These are phyloP conservation scores for Porites evermanni DNA, from an alignment of 92 coral and sea anemone genomes.

Conservation along the genomic window DNA sequence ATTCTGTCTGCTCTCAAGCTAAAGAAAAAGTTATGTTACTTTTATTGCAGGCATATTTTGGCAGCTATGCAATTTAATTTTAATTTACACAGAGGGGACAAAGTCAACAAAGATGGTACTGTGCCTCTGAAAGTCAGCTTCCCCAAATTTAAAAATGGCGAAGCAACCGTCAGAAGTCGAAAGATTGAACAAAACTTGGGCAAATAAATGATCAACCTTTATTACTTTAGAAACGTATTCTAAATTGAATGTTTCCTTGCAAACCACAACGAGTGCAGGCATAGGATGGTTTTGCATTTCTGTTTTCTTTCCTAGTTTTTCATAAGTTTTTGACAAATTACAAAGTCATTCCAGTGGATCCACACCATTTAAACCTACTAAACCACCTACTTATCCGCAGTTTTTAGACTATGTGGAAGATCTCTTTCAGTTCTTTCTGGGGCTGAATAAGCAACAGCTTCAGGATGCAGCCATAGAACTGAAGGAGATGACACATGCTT, in stretches of 20 bases:
- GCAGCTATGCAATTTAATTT: conserved; percentile 44
- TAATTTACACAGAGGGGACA: conserved; percentile 29
- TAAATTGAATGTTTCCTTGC: too few species aligned
- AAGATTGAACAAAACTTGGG: conserved; percentile 43
- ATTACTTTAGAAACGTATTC: too few species aligned
- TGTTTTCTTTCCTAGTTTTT: too few species aligned
- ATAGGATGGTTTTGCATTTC: too few species aligned
- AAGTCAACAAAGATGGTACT: conserved; percentile 26
- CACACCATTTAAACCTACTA: too few species aligned
- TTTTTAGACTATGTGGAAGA: conserved; percentile 47
- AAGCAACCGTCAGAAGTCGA: conserved; percentile 34
- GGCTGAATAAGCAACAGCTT: conserved; percentile 5
- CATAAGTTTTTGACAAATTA: too few species aligned
- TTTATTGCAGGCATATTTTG: conserved; percentile 37
- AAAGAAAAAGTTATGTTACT: not conserved
- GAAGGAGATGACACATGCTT: conserved; percentile 52
- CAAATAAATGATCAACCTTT: not conserved
- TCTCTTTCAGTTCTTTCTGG: conserved; percentile 28
- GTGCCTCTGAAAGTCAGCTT: conserved; percentile 4
- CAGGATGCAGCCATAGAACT: conserved; percentile 1
- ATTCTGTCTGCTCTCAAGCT: too few species aligned
- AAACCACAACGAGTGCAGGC: too few species aligned
- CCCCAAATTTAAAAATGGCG: conserved; percentile 14
- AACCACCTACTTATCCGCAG: too few species aligned
- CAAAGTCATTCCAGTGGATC: too few species aligned